Percentiles rank a stretch among this genome's conserved stretches.
phyloP scores from a whole-genome alignment of 2,888 invertebrate species.

The Tipula lateralis region DNA sequence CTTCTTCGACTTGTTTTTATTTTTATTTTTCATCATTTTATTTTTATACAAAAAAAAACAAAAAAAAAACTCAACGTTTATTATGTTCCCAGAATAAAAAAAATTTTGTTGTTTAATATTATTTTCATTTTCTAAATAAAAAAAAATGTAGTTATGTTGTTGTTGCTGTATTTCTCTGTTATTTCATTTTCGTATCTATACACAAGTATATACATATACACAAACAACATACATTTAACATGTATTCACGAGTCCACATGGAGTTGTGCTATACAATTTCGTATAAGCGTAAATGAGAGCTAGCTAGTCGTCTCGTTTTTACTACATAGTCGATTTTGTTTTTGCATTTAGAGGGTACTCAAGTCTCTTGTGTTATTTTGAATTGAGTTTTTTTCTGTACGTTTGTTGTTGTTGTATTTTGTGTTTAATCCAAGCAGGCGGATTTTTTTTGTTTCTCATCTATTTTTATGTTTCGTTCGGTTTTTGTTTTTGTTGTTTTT shows the following conservation, averaged over 20 bases:
- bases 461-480: conserved; percentile 30
- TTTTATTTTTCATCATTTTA: conserved; percentile 21
- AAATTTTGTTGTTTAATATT: conserved; percentile 19
- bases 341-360: conserved; percentile 26
- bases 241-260: background rate
- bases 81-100: conserved; percentile 29
- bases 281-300: background rate
- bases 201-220: background rate
- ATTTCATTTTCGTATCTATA: background rate
- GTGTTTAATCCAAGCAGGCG: conserved; percentile 29
- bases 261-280: background rate
- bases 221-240: background rate
- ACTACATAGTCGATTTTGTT: background rate
- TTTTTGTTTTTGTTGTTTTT: conserved; percentile 6
- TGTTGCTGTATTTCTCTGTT: conserved; percentile 24
- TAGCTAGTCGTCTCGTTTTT: background rate
- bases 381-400: conserved; percentile 25
- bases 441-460: conserved; percentile 30
- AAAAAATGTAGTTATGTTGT: conserved; percentile 24
- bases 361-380: conserved; percentile 29
- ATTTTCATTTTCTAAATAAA: conserved; percentile 24
- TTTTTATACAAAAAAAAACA: conserved; percentile 25
- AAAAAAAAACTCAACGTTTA: conserved; percentile 28
- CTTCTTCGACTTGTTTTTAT: conserved; percentile 20
- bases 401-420: background rate